Conservation (phyloP, 2,797 vertebrate genomes). For the Agapornis canus region DNA sequence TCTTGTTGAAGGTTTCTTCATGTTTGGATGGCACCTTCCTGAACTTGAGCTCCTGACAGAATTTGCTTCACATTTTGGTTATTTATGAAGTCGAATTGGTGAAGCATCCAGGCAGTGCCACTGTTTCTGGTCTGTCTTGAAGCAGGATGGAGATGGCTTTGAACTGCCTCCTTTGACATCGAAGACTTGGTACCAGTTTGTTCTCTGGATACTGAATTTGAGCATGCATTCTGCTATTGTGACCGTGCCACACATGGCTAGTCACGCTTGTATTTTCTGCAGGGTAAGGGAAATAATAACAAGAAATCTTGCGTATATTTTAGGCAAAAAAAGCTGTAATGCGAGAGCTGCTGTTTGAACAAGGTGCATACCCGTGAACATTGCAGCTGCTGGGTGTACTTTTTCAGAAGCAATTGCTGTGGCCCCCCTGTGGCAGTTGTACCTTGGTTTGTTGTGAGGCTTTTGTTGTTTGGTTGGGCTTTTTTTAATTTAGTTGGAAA, state of each 20-base stretch:
- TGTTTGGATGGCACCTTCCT: not conserved
- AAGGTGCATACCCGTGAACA: not conserved
- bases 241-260: not conserved
- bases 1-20: not conserved
- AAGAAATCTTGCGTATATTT: not conserved
- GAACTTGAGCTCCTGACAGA: not conserved
- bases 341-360: not conserved
- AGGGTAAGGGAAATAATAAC: not conserved
- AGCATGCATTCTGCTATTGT: accelerated
- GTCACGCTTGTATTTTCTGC: not conserved
- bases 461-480: accelerated
- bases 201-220: not conserved
- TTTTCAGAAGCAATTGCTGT: not conserved
- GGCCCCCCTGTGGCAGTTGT: not conserved
- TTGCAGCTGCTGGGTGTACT: accelerated
- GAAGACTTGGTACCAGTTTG: not conserved
- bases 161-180: not conserved
- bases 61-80: not conserved
- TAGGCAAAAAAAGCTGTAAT: not conserved
- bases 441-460: not conserved
- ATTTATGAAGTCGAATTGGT: not conserved
- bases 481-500: not conserved
- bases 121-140: not conserved
- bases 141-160: not conserved
- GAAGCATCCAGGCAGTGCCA: accelerated